These are phyloP conservation scores for Lepidotrigona ventralis DNA, from an alignment of 1,140 invertebrate species.

Conservation along the genomic window DNA sequence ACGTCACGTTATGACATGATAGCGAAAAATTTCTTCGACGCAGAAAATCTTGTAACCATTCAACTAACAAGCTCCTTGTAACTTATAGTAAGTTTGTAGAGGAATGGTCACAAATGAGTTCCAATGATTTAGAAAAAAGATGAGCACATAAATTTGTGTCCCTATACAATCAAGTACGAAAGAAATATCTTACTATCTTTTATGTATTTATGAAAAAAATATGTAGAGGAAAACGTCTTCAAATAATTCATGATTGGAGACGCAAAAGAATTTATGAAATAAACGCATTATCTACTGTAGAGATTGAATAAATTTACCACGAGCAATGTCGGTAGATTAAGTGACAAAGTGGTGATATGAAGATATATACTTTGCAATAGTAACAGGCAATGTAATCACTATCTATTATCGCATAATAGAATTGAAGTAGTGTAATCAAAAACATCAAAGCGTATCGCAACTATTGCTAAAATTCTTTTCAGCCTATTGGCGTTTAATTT, in stretches of 20 bases:
- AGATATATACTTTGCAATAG: background rate
- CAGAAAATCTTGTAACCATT: background rate
- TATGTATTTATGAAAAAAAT: no score
- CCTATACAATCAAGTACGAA: background rate
- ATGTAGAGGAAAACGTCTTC: no score
- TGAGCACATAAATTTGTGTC: background rate
- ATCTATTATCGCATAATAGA: no score
- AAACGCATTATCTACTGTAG: background rate
- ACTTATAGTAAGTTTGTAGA: background rate
- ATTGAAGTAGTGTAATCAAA: background rate
- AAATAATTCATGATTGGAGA: background rate
- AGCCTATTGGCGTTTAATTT: background rate
- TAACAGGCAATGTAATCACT: no score
- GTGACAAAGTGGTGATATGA: background rate
- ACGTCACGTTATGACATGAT: background rate
- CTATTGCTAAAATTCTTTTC: background rate
- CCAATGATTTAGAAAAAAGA: background rate
- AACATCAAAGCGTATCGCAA: background rate
- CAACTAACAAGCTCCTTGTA: background rate
- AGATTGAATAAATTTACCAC: background rate
- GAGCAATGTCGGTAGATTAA: background rate
- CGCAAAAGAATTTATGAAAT: no score
- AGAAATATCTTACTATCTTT: background rate
- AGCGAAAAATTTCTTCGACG: background rate
- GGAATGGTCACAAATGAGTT: background rate